Evolutionary conservation across 1,140 invertebrate species (phyloP), one percentile per base, ranked within the genome.

Genomic region (Brachionus manjavacas): DNA sequence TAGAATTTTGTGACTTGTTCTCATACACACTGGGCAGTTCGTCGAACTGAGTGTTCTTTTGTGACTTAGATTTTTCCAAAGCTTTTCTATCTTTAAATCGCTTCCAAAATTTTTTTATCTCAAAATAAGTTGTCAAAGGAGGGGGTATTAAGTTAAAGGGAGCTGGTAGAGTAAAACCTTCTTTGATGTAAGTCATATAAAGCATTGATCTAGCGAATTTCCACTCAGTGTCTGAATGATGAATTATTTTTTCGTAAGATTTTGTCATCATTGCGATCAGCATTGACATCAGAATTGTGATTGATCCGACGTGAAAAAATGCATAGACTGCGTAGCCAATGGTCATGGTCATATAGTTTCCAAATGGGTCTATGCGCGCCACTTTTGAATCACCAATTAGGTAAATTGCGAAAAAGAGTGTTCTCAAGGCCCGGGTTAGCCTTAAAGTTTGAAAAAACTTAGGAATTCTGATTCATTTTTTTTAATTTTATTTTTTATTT

Each of bases 101-200:
- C n/a, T 64, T 81, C 7, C 31, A 16, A 11, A 70, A 70, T 9
- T 68, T 12, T 84, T 52, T 84, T 12, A 41, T 31, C 4, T 31
- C 14, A 55, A 55, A 46, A 39, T 23, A 64, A 16, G 64, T 55
- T 20, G 86, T 95, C 90, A 97, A 97, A 25, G 96, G 96, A 0
- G 95, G 95, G 6, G 94, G 94, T 25, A 96, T 92, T 84, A 96
- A 92, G 87, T 96, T 96, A 86, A 96, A 95, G 0, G 95, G 95
- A 0, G 94, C 93, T 3, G 95, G 95, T 0, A 96, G 92, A 0
- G 94, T 95, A 83, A 92, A 92, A 7, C 94, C 94, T 66, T 95
- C 94, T 87, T 95, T 94, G 86, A 96, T 96, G 87, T 96, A 96
- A 85, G 94, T 94, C 92, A 96, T 95, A 94, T 94, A 96, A 11